Percentiles rank a stretch among this genome's conserved stretches.
These are phyloP conservation scores for Mactra quadrangularis DNA, from an alignment of 1,140 invertebrate species.

Conservation along the genomic window DNA sequence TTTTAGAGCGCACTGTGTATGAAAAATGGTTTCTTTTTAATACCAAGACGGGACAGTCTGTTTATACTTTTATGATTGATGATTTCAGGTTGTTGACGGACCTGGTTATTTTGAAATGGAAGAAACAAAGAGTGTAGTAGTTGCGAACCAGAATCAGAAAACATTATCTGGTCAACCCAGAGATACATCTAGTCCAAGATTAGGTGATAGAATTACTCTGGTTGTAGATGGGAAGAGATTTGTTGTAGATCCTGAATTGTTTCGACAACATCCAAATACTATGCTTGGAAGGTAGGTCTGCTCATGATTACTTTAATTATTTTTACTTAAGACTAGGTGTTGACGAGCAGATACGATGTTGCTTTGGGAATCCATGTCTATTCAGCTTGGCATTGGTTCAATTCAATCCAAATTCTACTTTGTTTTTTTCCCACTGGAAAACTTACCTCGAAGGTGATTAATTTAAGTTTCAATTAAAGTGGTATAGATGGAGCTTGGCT, in stretches of 20 bases:
- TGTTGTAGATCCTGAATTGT: slow-evolving; percentile 94
- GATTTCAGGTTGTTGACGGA: neutral
- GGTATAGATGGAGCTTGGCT: too few relatives aligned
- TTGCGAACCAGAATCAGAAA: slow-evolving; percentile 25
- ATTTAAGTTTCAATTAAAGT: too few relatives aligned
- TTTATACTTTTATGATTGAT: too few relatives aligned
- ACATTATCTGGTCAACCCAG: slow-evolving; percentile 16
- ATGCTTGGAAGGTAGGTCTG: slow-evolving; percentile 90
- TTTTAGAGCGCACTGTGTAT: too few relatives aligned
- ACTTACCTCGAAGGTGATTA: too few relatives aligned
- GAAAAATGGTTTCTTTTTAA: too few relatives aligned
- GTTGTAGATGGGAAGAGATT: slow-evolving; percentile 97
- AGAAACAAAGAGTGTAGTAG: neutral
- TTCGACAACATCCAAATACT: slow-evolving; percentile 95
- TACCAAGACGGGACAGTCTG: too few relatives aligned
- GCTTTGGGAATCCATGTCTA: neutral
- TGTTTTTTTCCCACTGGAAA: too few relatives aligned
- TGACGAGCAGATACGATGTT: neutral
- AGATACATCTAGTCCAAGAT: slow-evolving; percentile 56
- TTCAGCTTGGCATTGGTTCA: too few relatives aligned
- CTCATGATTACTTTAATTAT: neutral
- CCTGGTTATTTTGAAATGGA: slow-evolving; percentile 22
- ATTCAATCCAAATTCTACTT: too few relatives aligned
- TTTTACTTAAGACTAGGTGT: neutral
- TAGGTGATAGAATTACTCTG: slow-evolving; percentile 87